Percentiles rank a stretch among this genome's conserved stretches.
Conservation (phyloP, 2,113 vertebrate species). For the Salminus brasiliensis region DNA sequence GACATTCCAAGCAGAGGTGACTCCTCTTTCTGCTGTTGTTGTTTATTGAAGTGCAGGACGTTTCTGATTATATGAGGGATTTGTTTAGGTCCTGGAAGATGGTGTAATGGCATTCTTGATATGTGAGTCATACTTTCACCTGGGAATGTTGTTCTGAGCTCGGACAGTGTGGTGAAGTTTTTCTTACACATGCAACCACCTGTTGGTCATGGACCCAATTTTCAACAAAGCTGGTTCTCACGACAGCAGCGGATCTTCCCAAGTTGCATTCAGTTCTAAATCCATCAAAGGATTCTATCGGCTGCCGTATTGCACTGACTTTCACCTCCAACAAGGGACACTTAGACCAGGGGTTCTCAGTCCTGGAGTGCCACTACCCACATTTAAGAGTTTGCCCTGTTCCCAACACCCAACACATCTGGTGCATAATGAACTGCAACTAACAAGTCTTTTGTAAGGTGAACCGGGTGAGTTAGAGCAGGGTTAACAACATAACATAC, state of each 20-base stretch:
- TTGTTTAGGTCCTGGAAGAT: conserved; percentile 71
- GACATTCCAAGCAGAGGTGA: conserved; percentile 66
- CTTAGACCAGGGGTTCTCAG: no score
- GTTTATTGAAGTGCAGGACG: conserved; percentile 57
- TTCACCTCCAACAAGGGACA: no score
- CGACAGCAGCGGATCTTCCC: neutral
- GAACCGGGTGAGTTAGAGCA: no score
- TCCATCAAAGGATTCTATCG: no score
- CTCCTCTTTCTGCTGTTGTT: conserved; percentile 63
- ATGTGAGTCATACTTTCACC: conserved; percentile 67
- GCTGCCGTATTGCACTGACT: neutral
- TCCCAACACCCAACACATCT: no score
- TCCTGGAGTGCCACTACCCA: no score
- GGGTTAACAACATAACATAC: no score
- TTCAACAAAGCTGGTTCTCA: conserved; percentile 5
- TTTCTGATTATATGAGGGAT: conserved; percentile 68
- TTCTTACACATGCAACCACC: conserved; percentile 33
- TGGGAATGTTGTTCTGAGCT: conserved; percentile 25
- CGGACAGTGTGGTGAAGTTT: conserved; percentile 6
- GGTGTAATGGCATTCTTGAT: conserved; percentile 58
- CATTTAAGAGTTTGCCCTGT: no score
- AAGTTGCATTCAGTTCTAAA: no score
- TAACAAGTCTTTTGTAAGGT: no score
- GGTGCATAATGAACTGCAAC: no score
- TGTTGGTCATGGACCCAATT: conserved; percentile 19